Conservation (phyloP, 1,140 invertebrate species). For the Brachionus rubens region DNA sequence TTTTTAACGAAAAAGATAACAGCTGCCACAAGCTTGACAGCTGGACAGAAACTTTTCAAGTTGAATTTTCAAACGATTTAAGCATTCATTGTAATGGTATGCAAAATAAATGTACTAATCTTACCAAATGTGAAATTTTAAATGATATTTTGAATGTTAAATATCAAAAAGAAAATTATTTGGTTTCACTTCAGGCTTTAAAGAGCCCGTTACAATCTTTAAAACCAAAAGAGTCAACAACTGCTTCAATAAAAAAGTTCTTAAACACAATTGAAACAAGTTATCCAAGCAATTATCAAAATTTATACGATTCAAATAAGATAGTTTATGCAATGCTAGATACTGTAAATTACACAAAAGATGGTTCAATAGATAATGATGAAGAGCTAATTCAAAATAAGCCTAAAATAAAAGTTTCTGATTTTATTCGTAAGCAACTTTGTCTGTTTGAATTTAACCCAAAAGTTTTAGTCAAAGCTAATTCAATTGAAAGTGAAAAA, state of each 20-base stretch:
- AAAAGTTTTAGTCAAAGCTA: conserved; percentile 4
- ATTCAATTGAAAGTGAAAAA: neutral
- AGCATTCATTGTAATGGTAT: neutral
- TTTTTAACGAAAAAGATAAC: neutral
- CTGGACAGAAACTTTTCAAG: conserved; percentile 7
- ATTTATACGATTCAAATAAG: neutral
- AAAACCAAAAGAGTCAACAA: neutral
- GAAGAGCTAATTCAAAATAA: no score
- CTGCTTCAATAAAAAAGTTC: neutral
- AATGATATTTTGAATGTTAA: neutral
- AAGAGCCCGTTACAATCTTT: neutral
- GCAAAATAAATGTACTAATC: neutral
- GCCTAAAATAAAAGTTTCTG: neutral
- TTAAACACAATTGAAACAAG: neutral
- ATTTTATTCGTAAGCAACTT: neutral
- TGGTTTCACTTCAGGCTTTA: neutral
- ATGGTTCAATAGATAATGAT: neutral
- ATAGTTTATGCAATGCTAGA: neutral
- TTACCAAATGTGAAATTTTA: conserved; percentile 15
- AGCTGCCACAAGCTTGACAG: neutral
- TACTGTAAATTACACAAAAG: neutral
- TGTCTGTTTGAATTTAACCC: neutral
- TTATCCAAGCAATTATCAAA: neutral
- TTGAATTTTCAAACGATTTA: neutral
- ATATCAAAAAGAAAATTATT: neutral